phyloP scores from a whole-genome alignment of 2,797 vertebrate species.

The Acanthornis magna region DNA sequence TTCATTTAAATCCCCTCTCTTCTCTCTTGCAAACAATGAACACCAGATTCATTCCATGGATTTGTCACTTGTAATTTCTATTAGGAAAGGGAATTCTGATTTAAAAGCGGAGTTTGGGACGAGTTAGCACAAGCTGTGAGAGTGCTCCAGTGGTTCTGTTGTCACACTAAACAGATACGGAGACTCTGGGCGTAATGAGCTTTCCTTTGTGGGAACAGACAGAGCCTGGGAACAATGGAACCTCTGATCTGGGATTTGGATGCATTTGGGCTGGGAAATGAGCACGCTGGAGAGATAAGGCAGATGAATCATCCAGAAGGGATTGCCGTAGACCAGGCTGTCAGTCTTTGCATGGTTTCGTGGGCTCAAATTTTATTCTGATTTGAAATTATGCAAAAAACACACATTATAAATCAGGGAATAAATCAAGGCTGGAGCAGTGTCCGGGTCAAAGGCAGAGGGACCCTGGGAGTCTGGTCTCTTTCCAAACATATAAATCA shows the following conservation, averaged over 20 bases:
- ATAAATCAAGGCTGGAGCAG: background rate
- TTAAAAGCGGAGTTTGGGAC: background rate
- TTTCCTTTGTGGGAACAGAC: background rate
- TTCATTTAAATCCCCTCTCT: slow-evolving; percentile 64
- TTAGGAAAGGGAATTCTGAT: slow-evolving; percentile 40
- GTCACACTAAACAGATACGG: background rate
- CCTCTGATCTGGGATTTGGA: slow-evolving; percentile 36
- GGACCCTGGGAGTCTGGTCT: slow-evolving; percentile 40
- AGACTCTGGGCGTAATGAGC: background rate
- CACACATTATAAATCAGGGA: background rate
- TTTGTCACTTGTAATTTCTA: slow-evolving; percentile 75
- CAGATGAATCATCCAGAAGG: slow-evolving; percentile 12
- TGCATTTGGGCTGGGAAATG: slow-evolving; percentile 5
- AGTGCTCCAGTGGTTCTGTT: background rate
- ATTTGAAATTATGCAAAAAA: slow-evolving; percentile 9
- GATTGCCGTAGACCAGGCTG: background rate
- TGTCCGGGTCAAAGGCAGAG: slow-evolving; percentile 48
- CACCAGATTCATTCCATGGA: slow-evolving; percentile 42
- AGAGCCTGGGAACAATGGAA: slow-evolving; percentile 11
- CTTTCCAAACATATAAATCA: slow-evolving; percentile 58
- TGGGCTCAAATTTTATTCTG: background rate
- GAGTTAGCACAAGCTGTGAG: background rate
- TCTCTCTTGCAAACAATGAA: slow-evolving; percentile 68
- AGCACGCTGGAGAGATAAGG: background rate
- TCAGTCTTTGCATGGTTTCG: background rate